phyloP scores from a whole-genome alignment of 1,140 invertebrate species.

The Ostrea edulis region DNA sequence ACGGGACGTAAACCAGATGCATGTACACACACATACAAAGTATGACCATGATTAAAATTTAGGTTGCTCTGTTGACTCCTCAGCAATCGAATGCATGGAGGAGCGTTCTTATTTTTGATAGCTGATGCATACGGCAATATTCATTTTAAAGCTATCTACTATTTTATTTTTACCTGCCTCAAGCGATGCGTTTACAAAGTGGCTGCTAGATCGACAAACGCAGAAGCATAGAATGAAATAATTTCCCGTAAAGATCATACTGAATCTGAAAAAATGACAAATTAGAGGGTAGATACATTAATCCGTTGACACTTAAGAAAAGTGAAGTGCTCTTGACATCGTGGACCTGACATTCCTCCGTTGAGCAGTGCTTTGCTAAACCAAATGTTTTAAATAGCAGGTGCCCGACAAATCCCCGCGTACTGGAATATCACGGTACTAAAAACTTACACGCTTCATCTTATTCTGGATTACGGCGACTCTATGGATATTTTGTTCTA shows the following conservation, averaged over 20 bases:
- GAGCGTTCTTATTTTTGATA: background rate
- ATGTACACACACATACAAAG: too few species aligned
- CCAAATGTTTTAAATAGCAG: constrained; percentile 36
- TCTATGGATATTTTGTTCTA: background rate
- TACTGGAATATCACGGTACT: background rate
- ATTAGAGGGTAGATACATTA: constrained; percentile 25
- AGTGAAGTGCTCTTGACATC: constrained; percentile 28
- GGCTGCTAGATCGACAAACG: background rate
- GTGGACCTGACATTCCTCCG: constrained; percentile 15
- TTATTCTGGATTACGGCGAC: background rate
- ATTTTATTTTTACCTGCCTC: background rate
- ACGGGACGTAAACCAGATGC: too few species aligned
- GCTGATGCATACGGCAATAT: background rate
- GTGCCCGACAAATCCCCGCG: background rate
- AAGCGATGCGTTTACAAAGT: background rate
- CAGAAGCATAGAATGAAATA: background rate
- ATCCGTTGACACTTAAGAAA: constrained; percentile 2
- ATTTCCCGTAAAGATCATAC: background rate
- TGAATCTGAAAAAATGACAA: constrained; percentile 14
- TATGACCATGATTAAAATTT: too few species aligned
- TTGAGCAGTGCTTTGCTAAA: constrained; percentile 17
- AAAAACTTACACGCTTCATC: background rate
- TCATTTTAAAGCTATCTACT: background rate
- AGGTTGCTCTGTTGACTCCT: too few species aligned
- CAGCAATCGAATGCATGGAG: too few species aligned